These are phyloP conservation scores for Dromococcyx pavoninus DNA, from an alignment of 2,797 vertebrate species.

Conservation along the genomic window DNA sequence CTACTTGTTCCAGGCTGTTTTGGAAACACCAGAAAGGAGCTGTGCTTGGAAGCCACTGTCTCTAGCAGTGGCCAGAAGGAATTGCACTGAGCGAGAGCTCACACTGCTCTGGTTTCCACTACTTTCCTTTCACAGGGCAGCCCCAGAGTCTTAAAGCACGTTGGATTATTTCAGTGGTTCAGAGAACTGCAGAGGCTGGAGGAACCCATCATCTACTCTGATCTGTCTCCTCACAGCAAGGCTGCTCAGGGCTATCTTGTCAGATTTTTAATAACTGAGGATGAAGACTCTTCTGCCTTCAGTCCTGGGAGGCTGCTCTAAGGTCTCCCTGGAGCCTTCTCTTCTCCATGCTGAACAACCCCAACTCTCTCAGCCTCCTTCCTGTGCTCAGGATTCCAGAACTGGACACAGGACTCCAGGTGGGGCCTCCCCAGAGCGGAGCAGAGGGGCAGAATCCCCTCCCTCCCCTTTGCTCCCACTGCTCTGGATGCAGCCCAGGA, in stretches of 20 bases:
- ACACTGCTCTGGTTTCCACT: neutral
- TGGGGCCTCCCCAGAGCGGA: too few species aligned
- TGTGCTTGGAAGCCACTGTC: neutral
- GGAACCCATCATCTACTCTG: neutral
- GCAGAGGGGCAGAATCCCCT: too few species aligned
- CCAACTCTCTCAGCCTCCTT: too few species aligned
- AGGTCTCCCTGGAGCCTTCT: too few species aligned
- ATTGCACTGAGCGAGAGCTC: neutral
- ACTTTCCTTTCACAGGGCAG: neutral
- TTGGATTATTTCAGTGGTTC: neutral
- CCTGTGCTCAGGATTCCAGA: too few species aligned
- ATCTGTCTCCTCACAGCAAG: neutral
- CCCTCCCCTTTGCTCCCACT: too few species aligned
- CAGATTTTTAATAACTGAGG: neutral
- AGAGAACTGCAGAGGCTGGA: neutral
- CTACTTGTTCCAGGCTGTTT: neutral
- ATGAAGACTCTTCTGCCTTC: neutral
- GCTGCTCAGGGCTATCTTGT: neutral
- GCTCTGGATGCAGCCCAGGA: too few species aligned
- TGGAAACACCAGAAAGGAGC: neutral
- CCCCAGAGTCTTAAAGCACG: neutral
- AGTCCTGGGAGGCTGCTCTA: too few species aligned
- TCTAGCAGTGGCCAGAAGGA: neutral
- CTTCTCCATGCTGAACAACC: too few species aligned
- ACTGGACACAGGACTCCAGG: too few species aligned